Evolutionary conservation across 1,140 invertebrate species (phyloP).

Genomic region (Oncopodura yosiiana): DNA sequence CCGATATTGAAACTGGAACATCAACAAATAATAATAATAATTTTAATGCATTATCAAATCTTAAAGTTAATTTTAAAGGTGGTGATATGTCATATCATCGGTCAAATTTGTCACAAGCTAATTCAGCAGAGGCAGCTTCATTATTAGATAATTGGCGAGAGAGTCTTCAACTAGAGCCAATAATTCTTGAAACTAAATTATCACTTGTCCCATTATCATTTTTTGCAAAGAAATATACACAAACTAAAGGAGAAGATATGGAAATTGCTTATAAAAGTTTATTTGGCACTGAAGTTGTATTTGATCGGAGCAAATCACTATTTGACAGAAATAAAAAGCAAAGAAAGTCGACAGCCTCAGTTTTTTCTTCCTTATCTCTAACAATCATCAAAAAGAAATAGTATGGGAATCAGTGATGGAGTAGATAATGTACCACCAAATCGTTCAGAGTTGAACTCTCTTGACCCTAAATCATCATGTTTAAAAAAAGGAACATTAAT

Average conservation of each 20-base stretch:
- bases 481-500: constrained; percentile 3
- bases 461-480: constrained; percentile 5
- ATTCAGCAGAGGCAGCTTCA: not conserved
- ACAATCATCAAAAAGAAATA: too few relatives aligned
- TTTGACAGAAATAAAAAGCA: too few relatives aligned
- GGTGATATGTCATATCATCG: not conserved
- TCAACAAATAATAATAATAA: too few relatives aligned
- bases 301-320: not conserved
- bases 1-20: too few relatives aligned
- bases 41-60: too few relatives aligned
- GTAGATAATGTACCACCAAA: too few relatives aligned
- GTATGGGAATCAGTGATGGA: too few relatives aligned
- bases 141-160: constrained; percentile 3
- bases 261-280: not conserved
- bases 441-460: not conserved
- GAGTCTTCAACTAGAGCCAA: not conserved
- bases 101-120: not conserved
- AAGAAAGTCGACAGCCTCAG: not conserved
- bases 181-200: not conserved
- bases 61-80: not conserved
- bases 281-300: not conserved
- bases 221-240: not conserved
- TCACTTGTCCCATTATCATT: not conserved
- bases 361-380: too few relatives aligned
- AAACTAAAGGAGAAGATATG: not conserved